These are phyloP conservation scores for Cygnus atratus DNA, from an alignment of 2,113 vertebrate genomes.

Conservation along the genomic window DNA sequence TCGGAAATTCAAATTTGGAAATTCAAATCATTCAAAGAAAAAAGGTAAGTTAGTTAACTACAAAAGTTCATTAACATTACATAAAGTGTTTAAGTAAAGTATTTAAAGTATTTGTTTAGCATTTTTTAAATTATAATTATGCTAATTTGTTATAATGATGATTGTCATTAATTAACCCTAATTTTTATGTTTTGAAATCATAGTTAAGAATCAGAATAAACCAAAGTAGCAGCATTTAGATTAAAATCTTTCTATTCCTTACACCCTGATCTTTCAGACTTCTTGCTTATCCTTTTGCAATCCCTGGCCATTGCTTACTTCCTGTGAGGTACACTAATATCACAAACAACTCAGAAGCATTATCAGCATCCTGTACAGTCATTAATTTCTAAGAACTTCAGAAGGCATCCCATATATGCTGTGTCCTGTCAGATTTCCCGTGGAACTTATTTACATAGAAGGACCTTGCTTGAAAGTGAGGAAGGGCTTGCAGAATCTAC, in stretches of 20 bases:
- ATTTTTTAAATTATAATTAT: neutral
- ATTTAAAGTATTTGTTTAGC: neutral
- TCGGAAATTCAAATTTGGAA: neutral
- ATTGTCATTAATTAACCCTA: neutral
- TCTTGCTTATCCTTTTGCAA: neutral
- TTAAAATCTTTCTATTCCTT: neutral
- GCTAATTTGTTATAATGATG: neutral
- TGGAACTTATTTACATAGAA: neutral
- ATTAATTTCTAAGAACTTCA: neutral
- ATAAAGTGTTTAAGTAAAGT: neutral
- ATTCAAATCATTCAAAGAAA: neutral
- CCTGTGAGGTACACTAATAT: neutral
- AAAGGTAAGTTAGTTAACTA: neutral
- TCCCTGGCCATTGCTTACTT: neutral
- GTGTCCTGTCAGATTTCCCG: neutral
- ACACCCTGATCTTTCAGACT: neutral
- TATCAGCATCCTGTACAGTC: neutral
- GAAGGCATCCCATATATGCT: neutral
- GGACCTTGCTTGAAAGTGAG: neutral
- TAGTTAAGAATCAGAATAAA: neutral
- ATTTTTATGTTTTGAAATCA: neutral
- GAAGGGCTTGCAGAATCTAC: neutral
- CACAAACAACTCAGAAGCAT: neutral
- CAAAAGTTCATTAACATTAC: neutral
- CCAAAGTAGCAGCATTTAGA: neutral